Percentiles rank a stretch among this genome's conserved stretches.
Conservation (phyloP, 2,113 vertebrate species). For the Sakesphorus luctuosus region DNA sequence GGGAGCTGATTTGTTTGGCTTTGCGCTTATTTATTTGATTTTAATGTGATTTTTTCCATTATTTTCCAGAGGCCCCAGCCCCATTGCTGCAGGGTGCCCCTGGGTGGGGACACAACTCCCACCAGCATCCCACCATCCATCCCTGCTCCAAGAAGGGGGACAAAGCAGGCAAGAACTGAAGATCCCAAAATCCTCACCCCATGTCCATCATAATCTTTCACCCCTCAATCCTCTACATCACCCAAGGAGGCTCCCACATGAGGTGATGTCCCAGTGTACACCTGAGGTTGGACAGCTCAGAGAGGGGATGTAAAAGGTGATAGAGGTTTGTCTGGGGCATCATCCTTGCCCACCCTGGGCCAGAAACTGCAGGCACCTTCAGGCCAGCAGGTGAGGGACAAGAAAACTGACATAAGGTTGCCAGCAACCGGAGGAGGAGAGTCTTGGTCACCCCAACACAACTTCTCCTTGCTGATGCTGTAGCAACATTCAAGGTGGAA, state of each 20-base stretch:
- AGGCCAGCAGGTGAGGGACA: background rate
- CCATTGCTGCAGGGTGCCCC: background rate
- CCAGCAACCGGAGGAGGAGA: background rate
- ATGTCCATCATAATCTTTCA: background rate
- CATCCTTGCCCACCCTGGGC: background rate
- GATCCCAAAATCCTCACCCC: background rate
- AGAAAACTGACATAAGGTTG: background rate
- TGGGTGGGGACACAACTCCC: background rate
- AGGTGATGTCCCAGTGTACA: rapidly evolving
- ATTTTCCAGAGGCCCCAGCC: background rate
- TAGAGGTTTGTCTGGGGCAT: background rate
- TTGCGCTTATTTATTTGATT: background rate
- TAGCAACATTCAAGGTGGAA: background rate
- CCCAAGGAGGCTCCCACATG: rapidly evolving
- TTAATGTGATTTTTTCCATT: background rate
- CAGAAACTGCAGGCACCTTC: background rate
- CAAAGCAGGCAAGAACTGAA: background rate
- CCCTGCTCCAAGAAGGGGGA: background rate
- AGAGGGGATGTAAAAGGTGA: background rate
- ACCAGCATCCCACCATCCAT: background rate
- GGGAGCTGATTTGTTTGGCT: background rate
- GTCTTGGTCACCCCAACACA: background rate
- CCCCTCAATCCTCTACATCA: background rate
- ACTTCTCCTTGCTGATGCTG: background rate
- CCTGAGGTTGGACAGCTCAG: background rate